Conservation (phyloP, 2,797 vertebrate species). For the Alectoris magna region DNA sequence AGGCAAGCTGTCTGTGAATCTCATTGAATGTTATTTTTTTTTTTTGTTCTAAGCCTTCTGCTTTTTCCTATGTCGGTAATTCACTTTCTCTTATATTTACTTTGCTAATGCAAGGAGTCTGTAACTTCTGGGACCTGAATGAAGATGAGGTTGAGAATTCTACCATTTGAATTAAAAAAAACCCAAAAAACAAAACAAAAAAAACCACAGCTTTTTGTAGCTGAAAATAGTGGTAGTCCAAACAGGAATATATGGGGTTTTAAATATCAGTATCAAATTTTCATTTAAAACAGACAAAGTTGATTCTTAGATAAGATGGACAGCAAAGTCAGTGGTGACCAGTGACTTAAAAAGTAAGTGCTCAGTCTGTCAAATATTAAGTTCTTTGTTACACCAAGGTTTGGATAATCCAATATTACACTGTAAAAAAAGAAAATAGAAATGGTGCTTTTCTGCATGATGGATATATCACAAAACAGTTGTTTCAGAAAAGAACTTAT, state of each 20-base stretch:
- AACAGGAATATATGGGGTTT: not conserved
- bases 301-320: not conserved
- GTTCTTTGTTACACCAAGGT: not conserved
- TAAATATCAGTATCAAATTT: not conserved
- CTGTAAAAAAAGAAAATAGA: not conserved
- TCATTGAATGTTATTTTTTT: not conserved
- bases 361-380: not conserved
- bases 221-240: not conserved
- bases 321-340: not conserved
- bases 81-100: conserved; percentile 11
- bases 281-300: not conserved
- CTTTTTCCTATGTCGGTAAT: not conserved
- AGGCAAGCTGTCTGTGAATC: not conserved
- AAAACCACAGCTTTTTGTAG: not conserved
- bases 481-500: not conserved
- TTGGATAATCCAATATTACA: not conserved
- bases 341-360: not conserved
- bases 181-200: not conserved
- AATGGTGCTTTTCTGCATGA: not conserved
- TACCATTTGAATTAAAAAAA: not conserved
- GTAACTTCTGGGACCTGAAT: not conserved
- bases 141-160: not conserved
- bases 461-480: not conserved
- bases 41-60: not conserved
- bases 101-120: not conserved